These are phyloP conservation scores for Anthonomus grandis DNA, from an alignment of 1,140 invertebrate genomes.

Conservation along the genomic window DNA sequence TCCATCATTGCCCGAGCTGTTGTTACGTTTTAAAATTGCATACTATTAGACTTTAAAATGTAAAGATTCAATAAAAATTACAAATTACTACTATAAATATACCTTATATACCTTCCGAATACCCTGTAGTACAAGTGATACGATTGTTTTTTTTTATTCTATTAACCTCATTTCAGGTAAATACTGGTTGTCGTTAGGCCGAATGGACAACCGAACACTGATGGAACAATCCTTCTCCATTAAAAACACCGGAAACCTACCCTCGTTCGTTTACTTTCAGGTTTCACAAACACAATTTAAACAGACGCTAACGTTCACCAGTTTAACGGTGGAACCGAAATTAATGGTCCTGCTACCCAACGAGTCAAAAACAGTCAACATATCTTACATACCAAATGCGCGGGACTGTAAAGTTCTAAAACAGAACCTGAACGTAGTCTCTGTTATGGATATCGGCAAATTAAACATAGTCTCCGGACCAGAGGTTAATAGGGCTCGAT, in stretches of 20 bases:
- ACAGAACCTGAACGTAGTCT: conserved; percentile 19
- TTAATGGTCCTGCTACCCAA: conserved; percentile 33
- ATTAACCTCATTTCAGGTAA: conserved; percentile 31
- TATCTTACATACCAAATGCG: conserved; percentile 29
- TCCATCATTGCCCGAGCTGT: too few relatives aligned
- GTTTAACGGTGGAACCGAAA: conserved; percentile 30
- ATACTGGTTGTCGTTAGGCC: conserved; percentile 53
- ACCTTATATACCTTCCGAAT: too few relatives aligned
- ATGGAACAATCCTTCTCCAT: conserved; percentile 48
- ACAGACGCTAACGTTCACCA: conserved; percentile 38
- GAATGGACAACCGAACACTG: conserved; percentile 46
- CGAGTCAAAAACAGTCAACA: conserved; percentile 28
- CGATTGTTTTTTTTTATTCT: not conserved
- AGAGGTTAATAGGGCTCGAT: conserved; percentile 36
- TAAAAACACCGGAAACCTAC: conserved; percentile 51
- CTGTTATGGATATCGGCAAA: conserved; percentile 35
- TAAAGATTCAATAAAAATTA: too few relatives aligned
- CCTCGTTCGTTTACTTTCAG: conserved; percentile 50
- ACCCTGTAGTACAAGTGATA: too few relatives aligned
- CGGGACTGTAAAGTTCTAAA: conserved; percentile 34
- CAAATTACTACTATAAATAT: too few relatives aligned
- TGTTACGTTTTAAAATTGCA: too few relatives aligned
- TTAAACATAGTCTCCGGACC: conserved; percentile 36
- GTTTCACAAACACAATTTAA: conserved; percentile 50
- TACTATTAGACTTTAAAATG: too few relatives aligned